These are phyloP conservation scores for Rhynchonycteris naso DNA, from an alignment of 2,797 vertebrate genomes.

Conservation along the genomic window DNA sequence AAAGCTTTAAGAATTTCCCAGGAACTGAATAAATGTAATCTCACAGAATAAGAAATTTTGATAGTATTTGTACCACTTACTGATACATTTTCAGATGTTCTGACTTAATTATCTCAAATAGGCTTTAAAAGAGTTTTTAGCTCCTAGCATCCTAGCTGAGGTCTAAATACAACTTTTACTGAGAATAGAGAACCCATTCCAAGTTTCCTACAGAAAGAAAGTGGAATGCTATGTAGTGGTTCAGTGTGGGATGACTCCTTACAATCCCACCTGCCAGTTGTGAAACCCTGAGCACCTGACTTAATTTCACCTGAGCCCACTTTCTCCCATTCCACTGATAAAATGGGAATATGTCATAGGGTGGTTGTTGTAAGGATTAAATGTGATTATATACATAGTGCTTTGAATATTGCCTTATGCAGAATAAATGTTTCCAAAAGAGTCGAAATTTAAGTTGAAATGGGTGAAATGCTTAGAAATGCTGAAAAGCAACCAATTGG, in stretches of 20 bases:
- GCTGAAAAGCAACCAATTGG: slow-evolving; percentile 6
- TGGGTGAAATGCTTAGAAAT: neutral
- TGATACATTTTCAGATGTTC: slow-evolving; percentile 55
- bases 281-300: neutral
- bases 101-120: slow-evolving; percentile 25
- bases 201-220: neutral
- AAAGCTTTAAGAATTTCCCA: slow-evolving; percentile 66
- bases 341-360: neutral
- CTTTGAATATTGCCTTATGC: neutral
- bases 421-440: neutral
- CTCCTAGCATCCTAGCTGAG: neutral
- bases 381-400: neutral
- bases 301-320: neutral
- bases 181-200: neutral
- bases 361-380: neutral
- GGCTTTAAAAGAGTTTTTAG: neutral
- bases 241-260: neutral
- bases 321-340: neutral
- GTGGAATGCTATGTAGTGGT: too few relatives aligned
- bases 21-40: slow-evolving; percentile 51
- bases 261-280: neutral
- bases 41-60: neutral
- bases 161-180: neutral
- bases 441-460: slow-evolving; percentile 13
- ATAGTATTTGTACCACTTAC: slow-evolving; percentile 29